A percentile compares a stretch with the other conserved stretches of the same genome.
phyloP scores from a whole-genome alignment of 2,888 invertebrate genomes.

The Heliconius hortense region DNA sequence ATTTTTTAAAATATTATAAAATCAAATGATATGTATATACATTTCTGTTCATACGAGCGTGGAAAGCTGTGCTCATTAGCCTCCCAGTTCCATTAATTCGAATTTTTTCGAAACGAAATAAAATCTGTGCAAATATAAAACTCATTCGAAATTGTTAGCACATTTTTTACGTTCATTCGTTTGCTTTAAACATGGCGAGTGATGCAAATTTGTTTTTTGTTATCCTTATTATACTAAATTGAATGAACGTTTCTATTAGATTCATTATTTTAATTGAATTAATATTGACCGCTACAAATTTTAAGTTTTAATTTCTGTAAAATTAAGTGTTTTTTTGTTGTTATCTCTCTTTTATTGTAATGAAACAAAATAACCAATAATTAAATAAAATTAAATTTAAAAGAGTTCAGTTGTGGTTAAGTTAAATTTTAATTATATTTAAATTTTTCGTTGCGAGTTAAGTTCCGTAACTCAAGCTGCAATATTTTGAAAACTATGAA shows the following conservation, averaged over 20 bases:
- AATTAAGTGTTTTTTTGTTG: neutral
- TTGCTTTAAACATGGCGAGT: neutral
- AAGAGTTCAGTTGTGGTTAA: no score
- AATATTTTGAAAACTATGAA: no score
- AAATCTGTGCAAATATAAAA: conserved; percentile 4
- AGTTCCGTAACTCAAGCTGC: neutral
- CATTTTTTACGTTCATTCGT: conserved; percentile 6
- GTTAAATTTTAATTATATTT: no score
- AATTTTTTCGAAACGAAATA: conserved; percentile 13
- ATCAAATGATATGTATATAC: neutral
- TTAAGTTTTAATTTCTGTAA: neutral
- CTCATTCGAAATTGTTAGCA: neutral
- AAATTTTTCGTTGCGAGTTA: neutral
- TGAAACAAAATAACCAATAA: neutral
- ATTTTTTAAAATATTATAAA: no score
- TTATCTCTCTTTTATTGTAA: neutral
- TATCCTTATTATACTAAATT: neutral
- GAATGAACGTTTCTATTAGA: neutral
- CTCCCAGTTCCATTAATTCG: conserved; percentile 9
- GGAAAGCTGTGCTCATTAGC: conserved; percentile 12
- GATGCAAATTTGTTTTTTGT: neutral
- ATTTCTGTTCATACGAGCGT: neutral
- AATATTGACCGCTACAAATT: no score
- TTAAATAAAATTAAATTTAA: no score
- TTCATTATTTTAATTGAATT: neutral